Evolutionary conservation across 2,888 invertebrate genomes (phyloP), one percentile per base, ranked within the genome.

Genomic region (Cephus rjabovi): DNA sequence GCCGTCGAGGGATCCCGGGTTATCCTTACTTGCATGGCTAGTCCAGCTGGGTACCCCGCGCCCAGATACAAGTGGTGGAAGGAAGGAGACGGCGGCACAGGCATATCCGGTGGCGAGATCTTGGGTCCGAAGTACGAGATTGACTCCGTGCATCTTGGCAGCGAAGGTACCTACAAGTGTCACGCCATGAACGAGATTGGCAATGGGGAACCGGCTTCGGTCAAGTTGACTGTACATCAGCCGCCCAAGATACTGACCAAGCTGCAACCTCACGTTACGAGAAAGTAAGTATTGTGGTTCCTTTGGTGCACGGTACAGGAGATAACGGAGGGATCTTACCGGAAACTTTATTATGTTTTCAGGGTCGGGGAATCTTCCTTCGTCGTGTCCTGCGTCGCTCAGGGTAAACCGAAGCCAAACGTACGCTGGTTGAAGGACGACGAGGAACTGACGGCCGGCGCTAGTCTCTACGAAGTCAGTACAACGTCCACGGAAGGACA

Each of bases 21-120:
- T 1, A 97, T 96, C 2, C 93, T 97, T 23, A 97, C 96, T 0
- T 98, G 98, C 89, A 95, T 95, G 70, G 97, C 98, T 0, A 95
- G 95, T 83, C 98, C 98, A 0, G 96, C 97, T 0, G 98, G 98
- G n/a, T 98, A 97, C 95, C 98, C 98, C 0, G 96, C 96, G 34
- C 97, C 98, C 0, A 96, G 96, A 88, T 98, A 96, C 92, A 94
- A 96, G 79, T 98, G 98, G 98, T 97, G 97, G 94, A 94, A 96
- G 77, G 96, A 97, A 87, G 95, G 95, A 80, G 93, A 93, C 2
- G 94, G 94, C 6, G 94, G 95, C 11, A 92, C 92, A 30, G 93
- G 94, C 12, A 95, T 96, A 3, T 95, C 96, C 3, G 71, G 92
- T 40, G 93, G 94, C 9, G 96, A 97, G 12, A 96, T 96, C 4